Percentiles rank a stretch among this genome's conserved stretches.
Conservation (phyloP, 2,888 invertebrate species). For the Bruchidius siliquastri region DNA sequence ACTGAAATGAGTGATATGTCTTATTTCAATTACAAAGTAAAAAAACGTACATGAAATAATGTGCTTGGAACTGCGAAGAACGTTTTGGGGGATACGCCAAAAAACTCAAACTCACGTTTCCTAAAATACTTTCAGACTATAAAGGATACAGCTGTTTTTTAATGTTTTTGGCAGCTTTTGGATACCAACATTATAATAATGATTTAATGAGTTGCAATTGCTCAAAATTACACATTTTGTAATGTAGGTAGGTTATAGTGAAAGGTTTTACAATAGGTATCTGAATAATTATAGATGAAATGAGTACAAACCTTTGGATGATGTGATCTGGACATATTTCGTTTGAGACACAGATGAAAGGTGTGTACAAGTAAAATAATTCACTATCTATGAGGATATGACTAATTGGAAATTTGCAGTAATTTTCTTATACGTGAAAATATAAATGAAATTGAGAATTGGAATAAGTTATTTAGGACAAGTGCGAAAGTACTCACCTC, state of each 20-base stretch:
- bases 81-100: background rate
- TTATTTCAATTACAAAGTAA: background rate
- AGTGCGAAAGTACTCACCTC: conserved; percentile 26
- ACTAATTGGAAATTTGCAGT: background rate
- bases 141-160: background rate
- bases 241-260: too few species aligned
- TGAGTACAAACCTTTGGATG: background rate
- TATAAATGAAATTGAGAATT: background rate
- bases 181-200: background rate
- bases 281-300: background rate
- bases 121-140: background rate
- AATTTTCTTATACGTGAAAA: background rate
- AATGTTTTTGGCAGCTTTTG: background rate
- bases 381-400: background rate
- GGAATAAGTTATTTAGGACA: conserved; percentile 1
- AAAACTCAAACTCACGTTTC: background rate
- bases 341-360: background rate
- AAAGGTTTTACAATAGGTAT: too few species aligned
- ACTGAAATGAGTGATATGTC: background rate
- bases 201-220: background rate
- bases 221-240: background rate
- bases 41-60: background rate
- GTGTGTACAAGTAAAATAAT: background rate
- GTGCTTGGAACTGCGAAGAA: background rate
- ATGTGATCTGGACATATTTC: background rate